phyloP scores from a whole-genome alignment of 2,113 vertebrate genomes.

The Corvus cornix region DNA sequence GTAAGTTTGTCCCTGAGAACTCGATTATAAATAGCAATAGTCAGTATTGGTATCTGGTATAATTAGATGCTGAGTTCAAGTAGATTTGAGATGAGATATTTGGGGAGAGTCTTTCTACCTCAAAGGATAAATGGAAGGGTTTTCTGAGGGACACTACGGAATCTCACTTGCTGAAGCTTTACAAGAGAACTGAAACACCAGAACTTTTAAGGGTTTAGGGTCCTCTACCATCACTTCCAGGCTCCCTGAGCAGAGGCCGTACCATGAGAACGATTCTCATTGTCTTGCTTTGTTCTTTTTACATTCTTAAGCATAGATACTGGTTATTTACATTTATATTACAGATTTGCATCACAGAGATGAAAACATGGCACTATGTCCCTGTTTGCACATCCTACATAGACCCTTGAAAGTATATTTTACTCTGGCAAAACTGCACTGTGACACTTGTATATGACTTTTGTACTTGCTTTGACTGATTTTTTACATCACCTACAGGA shows the following conservation, averaged over 20 bases:
- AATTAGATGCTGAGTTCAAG: not conserved
- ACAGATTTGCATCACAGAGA: not conserved
- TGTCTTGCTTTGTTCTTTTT: not conserved
- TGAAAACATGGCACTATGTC: not conserved
- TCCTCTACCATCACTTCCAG: not conserved
- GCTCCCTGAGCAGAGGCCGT: not conserved
- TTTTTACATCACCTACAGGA: not conserved
- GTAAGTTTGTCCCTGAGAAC: not conserved
- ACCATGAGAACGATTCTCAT: not conserved
- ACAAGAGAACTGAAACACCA: not conserved
- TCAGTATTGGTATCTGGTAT: not conserved
- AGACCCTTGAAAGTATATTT: not conserved
- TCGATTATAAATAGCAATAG: not conserved
- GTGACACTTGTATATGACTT: not conserved
- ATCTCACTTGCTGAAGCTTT: not conserved
- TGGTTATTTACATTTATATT: not conserved
- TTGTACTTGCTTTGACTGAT: constrained; percentile 2
- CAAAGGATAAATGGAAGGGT: not conserved
- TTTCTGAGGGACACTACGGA: not conserved
- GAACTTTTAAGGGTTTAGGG: not conserved
- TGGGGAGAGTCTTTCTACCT: not conserved
- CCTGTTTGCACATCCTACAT: not conserved
- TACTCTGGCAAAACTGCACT: not conserved
- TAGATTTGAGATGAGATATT: not conserved
- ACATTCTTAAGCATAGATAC: not conserved